Evolutionary conservation across 2,888 invertebrate species (phyloP).

Genomic region (Oscheius onirici): DNA sequence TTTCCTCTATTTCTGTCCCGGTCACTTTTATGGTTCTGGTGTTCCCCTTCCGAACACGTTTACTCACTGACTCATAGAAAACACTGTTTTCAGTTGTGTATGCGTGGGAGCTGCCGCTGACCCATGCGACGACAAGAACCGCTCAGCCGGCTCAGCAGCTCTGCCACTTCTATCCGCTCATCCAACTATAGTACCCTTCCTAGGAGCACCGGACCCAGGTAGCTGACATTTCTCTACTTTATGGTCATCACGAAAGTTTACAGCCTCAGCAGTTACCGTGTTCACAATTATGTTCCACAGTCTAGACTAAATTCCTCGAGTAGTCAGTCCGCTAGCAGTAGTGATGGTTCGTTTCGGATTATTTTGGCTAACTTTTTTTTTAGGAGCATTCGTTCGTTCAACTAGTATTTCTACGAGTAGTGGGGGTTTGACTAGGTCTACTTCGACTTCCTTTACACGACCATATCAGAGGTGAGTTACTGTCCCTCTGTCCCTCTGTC

Average conservation of each 20-base stretch:
- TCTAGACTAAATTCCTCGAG: neutral
- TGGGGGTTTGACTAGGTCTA: conserved; percentile 20
- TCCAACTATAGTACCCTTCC: conserved; percentile 43
- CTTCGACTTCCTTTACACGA: conserved; percentile 17
- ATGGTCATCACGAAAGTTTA: neutral
- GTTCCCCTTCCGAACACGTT: neutral
- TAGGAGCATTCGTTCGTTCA: neutral
- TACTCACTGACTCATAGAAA: neutral
- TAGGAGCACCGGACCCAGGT: conserved; percentile 26
- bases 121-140: conserved; percentile 27
- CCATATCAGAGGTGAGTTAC: conserved; percentile 27
- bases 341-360: neutral
- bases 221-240: neutral
- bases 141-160: conserved; percentile 46
- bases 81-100: conserved; percentile 16
- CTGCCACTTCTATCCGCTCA: conserved; percentile 52
- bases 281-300: conserved; percentile 22
- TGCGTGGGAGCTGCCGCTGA: neutral
- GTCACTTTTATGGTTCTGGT: too few relatives aligned
- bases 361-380: neutral
- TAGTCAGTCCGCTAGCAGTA: neutral
- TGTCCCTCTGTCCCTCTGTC: too few relatives aligned
- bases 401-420: conserved; percentile 10
- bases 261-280: conserved; percentile 18
- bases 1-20: too few relatives aligned